Evolutionary conservation across 2,113 vertebrate genomes (phyloP), one percentile per base, ranked within the genome.

Genomic region (Heteronetta atricapilla): DNA sequence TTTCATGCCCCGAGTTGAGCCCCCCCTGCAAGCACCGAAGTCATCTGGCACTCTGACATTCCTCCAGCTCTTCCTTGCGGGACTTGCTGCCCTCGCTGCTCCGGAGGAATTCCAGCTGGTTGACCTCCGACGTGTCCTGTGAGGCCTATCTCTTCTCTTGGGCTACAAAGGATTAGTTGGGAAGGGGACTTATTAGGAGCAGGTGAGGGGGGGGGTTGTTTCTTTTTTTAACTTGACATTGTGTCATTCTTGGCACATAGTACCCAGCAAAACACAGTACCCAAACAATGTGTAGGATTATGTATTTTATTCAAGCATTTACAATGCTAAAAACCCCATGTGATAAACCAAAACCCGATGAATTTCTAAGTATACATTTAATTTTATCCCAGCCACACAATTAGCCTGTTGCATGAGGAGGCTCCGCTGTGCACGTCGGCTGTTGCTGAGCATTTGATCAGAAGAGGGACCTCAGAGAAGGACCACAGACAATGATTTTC

Each of bases 41-140:
- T 80, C 70, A 38, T 26, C 8, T 55, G 50, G 67, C 63, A 83
- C 59, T 86, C 74, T 72, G 53, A 50, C 40, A 63, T 90, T 89
- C 79, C 87, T 91, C 0, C 82, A 80, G 75, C 67, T 86, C 79
- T 94, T 86, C 87, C 86, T 80, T 77, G 68, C 73, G 68, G 91
- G 80, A 94, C 91, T 91, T 94, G 50, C 85, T 95, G 74, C 74
- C 60, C 28, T 44, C 87, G 70, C 80, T 93, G 70, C 89, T 91
- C 55, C 60, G 38, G 42, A 40, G 82, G 75, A 89, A 85, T 94
- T 93, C 70, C 77, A 81, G 72, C 42, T 81, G 83, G 50, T 66
- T 97, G 89, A 95, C 82, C 91, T 96, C 76, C 2, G 0, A 55
- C 75, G 44, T 53, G 79, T 53, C 6, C 62, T 58, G 13, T 73